These are phyloP conservation scores for Plecturocebus donacophilus DNA, from an alignment of 2,113 vertebrate genomes.

Conservation along the genomic window DNA sequence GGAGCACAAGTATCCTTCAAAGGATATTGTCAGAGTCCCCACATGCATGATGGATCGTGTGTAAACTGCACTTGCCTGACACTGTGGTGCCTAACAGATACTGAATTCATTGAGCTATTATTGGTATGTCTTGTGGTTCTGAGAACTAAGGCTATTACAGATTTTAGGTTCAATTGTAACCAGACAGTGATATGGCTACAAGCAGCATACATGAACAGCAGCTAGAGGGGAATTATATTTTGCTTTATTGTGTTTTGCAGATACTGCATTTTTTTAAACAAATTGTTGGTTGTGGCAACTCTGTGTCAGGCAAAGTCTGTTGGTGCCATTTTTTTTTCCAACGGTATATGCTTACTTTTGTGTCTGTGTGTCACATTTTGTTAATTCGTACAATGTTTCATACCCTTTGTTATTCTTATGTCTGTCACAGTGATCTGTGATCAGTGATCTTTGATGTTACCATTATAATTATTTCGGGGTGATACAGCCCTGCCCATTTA, in stretches of 20 bases:
- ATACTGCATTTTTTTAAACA: background rate
- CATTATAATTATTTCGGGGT: background rate
- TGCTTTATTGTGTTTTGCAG: background rate
- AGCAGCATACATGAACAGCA: background rate
- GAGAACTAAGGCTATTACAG: background rate
- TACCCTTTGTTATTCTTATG: background rate
- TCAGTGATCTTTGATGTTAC: background rate
- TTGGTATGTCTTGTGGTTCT: background rate
- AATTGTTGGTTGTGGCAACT: background rate
- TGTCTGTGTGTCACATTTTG: background rate
- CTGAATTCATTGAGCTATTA: background rate
- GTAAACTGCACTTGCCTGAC: background rate
- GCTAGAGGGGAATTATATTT: background rate
- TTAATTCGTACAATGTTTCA: background rate
- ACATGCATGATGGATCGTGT: accelerated
- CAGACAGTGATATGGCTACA: background rate
- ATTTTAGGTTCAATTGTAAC: background rate
- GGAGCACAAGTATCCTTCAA: background rate
- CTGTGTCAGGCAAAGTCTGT: background rate
- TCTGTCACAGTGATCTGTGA: background rate
- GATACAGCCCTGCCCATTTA: background rate
- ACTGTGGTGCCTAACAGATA: background rate
- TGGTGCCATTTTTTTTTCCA: background rate
- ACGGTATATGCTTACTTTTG: background rate
- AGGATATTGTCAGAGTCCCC: background rate